These are phyloP conservation scores for Melanchra persicariae DNA, from an alignment of 2,888 invertebrate genomes.

Conservation along the genomic window DNA sequence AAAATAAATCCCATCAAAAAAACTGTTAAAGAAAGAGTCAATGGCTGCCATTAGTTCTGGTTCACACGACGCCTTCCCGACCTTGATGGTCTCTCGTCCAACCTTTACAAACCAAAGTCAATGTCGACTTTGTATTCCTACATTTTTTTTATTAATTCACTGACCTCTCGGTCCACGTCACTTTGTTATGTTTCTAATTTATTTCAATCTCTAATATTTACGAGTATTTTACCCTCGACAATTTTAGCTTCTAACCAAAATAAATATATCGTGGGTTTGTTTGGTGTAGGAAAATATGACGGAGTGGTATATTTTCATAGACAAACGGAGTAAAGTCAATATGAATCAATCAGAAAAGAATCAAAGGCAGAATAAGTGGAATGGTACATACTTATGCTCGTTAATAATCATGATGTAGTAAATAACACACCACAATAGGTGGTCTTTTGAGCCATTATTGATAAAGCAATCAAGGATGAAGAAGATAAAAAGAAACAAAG, in stretches of 20 bases:
- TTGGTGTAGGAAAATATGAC: constrained; percentile 5
- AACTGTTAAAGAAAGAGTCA: not conserved
- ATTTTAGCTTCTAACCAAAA: constrained; percentile 37
- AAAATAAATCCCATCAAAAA: not conserved
- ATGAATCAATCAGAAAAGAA: too few species aligned
- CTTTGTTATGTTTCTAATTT: constrained; percentile 25
- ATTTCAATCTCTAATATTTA: constrained; percentile 39
- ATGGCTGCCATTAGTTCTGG: constrained; percentile 5
- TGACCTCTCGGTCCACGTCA: constrained; percentile 37
- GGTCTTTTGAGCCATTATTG: not conserved
- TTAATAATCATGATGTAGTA: not conserved
- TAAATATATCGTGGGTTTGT: constrained; percentile 18
- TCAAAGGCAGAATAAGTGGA: not conserved
- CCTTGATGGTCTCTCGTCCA: constrained; percentile 45
- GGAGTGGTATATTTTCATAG: constrained; percentile 1
- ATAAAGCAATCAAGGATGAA: constrained; percentile 6
- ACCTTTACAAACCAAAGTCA: constrained; percentile 51
- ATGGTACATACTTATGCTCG: not conserved
- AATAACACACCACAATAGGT: not conserved
- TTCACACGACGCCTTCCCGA: constrained; percentile 19
- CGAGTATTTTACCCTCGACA: constrained; percentile 22
- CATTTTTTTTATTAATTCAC: constrained; percentile 42
- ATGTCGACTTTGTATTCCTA: constrained; percentile 51
- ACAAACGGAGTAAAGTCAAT: not conserved
- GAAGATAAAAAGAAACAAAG: not conserved